Conservation (phyloP, 2,888 invertebrate species). For the Seira ritae region DNA sequence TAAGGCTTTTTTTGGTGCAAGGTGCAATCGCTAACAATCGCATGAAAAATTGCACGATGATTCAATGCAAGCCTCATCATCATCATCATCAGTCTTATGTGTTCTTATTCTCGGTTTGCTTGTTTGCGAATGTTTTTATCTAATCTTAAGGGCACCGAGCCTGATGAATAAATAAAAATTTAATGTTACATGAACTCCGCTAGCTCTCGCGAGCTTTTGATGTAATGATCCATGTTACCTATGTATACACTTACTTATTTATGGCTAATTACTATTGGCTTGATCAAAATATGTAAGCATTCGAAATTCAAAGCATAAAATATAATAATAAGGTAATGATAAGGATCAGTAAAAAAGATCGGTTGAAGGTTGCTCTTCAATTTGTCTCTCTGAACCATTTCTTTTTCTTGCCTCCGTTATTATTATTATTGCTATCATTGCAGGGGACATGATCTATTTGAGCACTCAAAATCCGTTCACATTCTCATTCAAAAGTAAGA, state of each 20-base stretch:
- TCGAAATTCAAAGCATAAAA: slow-evolving; percentile 9
- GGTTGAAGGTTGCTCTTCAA: slow-evolving; percentile 9
- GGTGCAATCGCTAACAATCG: too few relatives aligned
- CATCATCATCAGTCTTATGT: too few relatives aligned
- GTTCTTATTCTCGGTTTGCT: too few relatives aligned
- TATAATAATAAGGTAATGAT: background rate
- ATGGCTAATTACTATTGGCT: slow-evolving; percentile 35
- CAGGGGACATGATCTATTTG: too few relatives aligned
- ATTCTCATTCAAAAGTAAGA: background rate
- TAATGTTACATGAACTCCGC: background rate
- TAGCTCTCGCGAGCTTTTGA: background rate
- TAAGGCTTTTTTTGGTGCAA: background rate
- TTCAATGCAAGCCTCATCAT: too few relatives aligned
- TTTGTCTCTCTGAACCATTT: background rate
- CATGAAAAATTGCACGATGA: too few relatives aligned
- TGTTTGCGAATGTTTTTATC: too few relatives aligned
- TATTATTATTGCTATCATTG: too few relatives aligned
- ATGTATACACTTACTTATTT: background rate
- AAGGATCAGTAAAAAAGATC: background rate
- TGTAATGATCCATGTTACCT: background rate
- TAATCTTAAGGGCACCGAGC: background rate
- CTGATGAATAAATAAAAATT: background rate
- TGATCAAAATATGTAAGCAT: background rate
- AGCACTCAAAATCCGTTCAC: background rate
- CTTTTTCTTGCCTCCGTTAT: background rate